Conservation (phyloP, 2,888 invertebrate genomes). For the Luperina nickerlii region DNA sequence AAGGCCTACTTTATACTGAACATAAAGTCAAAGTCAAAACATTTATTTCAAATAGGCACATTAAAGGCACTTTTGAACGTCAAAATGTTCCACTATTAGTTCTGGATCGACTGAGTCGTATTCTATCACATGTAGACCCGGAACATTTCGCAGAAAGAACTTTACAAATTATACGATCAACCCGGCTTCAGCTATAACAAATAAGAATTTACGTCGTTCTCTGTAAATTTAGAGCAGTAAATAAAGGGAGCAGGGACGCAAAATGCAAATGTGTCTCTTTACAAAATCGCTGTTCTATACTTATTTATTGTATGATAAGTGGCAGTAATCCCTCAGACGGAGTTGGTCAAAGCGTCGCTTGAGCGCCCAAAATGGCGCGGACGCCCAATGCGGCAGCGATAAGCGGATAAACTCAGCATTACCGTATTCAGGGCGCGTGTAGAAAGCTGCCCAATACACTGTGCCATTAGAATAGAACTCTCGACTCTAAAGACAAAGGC, state of each 20-base stretch:
- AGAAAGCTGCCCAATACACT: slow-evolving; percentile 70
- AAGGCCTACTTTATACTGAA: not conserved
- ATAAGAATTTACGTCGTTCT: not conserved
- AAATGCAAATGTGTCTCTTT: not conserved
- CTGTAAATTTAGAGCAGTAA: not conserved
- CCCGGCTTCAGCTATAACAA: not conserved
- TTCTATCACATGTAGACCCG: too few relatives aligned
- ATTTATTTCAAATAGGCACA: too few relatives aligned
- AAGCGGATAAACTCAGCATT: slow-evolving; percentile 68
- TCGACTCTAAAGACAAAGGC: slow-evolving; percentile 53
- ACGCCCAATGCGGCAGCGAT: slow-evolving; percentile 65
- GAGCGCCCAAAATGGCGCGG: slow-evolving; percentile 66
- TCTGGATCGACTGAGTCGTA: not conserved
- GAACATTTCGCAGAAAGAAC: not conserved
- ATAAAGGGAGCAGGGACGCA: not conserved
- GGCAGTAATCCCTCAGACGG: slow-evolving; percentile 37
- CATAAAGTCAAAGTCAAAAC: not conserved
- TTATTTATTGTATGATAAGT: slow-evolving; percentile 34
- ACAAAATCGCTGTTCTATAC: slow-evolving; percentile 5
- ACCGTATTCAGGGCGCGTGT: slow-evolving; percentile 77
- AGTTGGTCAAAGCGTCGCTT: slow-evolving; percentile 30
- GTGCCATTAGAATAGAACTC: slow-evolving; percentile 56
- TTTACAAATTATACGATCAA: not conserved
- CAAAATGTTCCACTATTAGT: not conserved
- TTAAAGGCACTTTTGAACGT: too few relatives aligned